phyloP scores from a whole-genome alignment of 2,797 vertebrate species.

The Spinus pinus region DNA sequence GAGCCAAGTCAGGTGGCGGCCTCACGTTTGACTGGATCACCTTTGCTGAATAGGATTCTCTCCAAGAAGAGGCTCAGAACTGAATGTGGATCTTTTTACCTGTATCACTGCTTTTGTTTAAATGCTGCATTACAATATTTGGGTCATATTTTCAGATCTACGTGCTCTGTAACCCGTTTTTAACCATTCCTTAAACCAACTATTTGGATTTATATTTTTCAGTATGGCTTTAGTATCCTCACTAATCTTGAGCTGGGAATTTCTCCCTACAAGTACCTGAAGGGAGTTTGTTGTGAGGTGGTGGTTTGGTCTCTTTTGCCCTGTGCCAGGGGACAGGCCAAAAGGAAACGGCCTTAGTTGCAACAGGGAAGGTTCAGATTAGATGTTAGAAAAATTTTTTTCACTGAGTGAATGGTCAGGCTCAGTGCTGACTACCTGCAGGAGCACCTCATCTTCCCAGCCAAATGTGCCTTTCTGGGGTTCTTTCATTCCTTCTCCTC shows the following conservation, averaged over 20 bases:
- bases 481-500: neutral
- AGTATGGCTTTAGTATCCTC: neutral
- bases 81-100: neutral
- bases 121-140: neutral
- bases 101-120: neutral
- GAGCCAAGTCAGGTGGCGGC: neutral
- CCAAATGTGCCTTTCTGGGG: neutral
- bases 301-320: neutral
- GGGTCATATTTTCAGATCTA: neutral
- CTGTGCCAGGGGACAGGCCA: neutral
- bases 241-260: neutral
- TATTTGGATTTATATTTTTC: neutral
- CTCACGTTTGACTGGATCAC: neutral
- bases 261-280: neutral
- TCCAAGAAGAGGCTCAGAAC: neutral
- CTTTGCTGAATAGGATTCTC: neutral
- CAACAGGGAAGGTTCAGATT: neutral
- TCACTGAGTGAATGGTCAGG: neutral
- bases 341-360: neutral
- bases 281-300: neutral
- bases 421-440: neutral
- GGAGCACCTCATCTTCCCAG: neutral
- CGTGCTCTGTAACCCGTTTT: neutral
- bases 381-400: rapidly evolving
- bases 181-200: neutral